Evolutionary conservation across 2,113 vertebrate genomes (phyloP), one percentile per base, ranked within the genome.

Genomic region (Paramormyrops kingsleyae): DNA sequence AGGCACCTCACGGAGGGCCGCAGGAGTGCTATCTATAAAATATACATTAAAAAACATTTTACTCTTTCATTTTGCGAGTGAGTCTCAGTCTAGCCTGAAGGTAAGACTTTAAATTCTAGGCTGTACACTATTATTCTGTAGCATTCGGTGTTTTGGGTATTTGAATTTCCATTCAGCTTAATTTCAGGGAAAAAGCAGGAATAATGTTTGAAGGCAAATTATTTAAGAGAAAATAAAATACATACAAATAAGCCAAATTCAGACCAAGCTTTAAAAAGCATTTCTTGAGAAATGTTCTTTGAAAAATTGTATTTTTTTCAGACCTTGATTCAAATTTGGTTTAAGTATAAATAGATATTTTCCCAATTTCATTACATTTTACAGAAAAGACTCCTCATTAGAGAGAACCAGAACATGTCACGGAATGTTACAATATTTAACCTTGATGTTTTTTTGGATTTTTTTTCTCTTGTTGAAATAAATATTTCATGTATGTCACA

Each of bases 31-130:
- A 97, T 97, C 97, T 97, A 97, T 99, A 97, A 99, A 99, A 99
- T 98, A 99, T 99, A 99, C 97, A 99, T 99, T 98, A 98, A 98
- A 99, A 99, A 98, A 97, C 97, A 98, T 97, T 98, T 98, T 96
- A 96, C 95, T 97, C 97, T 99, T 99, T 97, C 97, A 98, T 98
- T 98, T 97, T 96, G 94, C 97, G 96, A 94, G 96, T 94, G 96
- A 96, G 96, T 95, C 95, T 94, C 96, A 97, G 95, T 97, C 97
- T 97, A 96, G 98, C 98, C 98, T 96, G 94, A 94, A 99, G 98
- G 97, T 97, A 97, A 94, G 94, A 97, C 97, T 98, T 97, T 96
- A 97, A 96, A 98, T 98, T 97, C 96, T 91, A 95, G 93, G 91
- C 93, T 93, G 96, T 95, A 94, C 96, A 95, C 91, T 95, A 95